These are phyloP conservation scores for Yponomeuta cagnagella DNA, from an alignment of 2,888 invertebrate genomes.

Conservation along the genomic window DNA sequence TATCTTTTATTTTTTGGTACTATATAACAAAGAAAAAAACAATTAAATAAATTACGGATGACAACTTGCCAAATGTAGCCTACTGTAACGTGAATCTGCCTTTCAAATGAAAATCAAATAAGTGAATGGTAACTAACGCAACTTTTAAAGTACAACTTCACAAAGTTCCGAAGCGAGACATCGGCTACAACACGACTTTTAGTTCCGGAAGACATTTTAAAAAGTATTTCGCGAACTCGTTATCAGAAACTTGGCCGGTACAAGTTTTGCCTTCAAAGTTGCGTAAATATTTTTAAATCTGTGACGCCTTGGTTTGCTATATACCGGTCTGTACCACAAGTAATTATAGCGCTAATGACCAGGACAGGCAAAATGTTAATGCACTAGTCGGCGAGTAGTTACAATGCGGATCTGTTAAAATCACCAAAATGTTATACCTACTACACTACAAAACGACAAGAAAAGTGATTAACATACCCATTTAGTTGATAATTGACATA, in stretches of 20 bases:
- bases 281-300: neutral
- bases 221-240: slow-evolving; percentile 5
- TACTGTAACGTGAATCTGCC: neutral
- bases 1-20: too few relatives aligned
- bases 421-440: too few relatives aligned
- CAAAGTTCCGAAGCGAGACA: neutral
- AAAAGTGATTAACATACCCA: too few relatives aligned
- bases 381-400: too few relatives aligned
- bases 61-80: neutral
- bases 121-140: neutral
- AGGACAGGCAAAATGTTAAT: too few relatives aligned
- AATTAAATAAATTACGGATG: too few relatives aligned
- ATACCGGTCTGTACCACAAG: neutral
- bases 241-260: neutral
- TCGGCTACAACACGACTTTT: neutral
- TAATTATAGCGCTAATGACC: too few relatives aligned
- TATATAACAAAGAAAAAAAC: too few relatives aligned
- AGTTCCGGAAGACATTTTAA: slow-evolving; percentile 13
- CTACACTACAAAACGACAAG: too few relatives aligned
- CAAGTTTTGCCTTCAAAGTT: neutral
- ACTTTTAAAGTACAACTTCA: neutral
- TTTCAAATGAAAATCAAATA: neutral
- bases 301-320: neutral
- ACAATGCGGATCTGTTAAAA: too few relatives aligned
- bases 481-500: too few relatives aligned